phyloP scores from a whole-genome alignment of 2,888 invertebrate genomes.

The Epinotia ramella region DNA sequence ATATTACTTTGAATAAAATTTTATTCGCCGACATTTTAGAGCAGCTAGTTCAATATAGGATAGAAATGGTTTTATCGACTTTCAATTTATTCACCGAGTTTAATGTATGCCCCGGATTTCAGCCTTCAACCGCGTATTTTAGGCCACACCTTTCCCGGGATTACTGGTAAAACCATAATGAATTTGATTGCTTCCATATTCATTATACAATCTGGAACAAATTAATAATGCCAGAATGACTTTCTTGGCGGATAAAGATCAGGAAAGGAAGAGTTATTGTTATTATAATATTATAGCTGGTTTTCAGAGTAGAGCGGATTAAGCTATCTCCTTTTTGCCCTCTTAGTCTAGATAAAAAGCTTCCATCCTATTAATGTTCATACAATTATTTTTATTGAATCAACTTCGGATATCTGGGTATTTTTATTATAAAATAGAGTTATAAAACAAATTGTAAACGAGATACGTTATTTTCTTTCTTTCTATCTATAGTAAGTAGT shows the following conservation, averaged over 20 bases:
- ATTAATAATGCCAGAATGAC: slow-evolving; percentile 42
- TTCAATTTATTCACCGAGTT: slow-evolving; percentile 74
- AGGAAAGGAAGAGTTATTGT: not conserved
- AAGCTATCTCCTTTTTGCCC: too few relatives aligned
- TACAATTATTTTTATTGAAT: too few relatives aligned
- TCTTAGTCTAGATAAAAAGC: too few relatives aligned
- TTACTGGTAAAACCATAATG: slow-evolving; percentile 68
- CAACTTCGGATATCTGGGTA: too few relatives aligned
- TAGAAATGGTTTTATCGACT: slow-evolving; percentile 71
- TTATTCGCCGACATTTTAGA: slow-evolving; percentile 60
- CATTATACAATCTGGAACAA: slow-evolving; percentile 41
- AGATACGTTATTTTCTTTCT: too few relatives aligned
- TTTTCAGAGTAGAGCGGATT: not conserved
- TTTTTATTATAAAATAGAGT: too few relatives aligned
- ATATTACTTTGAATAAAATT: slow-evolving; percentile 58
- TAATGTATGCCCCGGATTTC: slow-evolving; percentile 70
- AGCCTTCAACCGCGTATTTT: slow-evolving; percentile 61
- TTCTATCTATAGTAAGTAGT: too few relatives aligned
- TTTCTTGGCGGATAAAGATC: slow-evolving; percentile 8
- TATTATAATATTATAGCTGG: not conserved
- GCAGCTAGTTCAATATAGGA: slow-evolving; percentile 60
- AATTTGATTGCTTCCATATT: slow-evolving; percentile 69
- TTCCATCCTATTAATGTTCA: too few relatives aligned
- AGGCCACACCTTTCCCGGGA: slow-evolving; percentile 52
- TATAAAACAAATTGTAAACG: too few relatives aligned